Conservation (phyloP, 2,113 vertebrate species). For the Antechinus stuartii region DNA sequence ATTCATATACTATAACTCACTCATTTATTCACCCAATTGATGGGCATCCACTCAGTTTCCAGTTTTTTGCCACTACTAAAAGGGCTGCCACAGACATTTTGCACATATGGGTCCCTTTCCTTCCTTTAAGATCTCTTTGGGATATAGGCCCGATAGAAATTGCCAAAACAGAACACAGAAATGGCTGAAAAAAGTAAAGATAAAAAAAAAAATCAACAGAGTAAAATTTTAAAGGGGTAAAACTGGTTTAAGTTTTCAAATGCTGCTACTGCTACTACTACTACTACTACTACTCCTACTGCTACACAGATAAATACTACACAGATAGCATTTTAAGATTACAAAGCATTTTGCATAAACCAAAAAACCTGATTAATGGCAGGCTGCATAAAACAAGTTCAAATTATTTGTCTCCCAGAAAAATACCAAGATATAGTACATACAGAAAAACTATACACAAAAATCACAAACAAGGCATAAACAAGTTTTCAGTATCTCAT, state of each 20-base stretch:
- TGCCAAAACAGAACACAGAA: background rate
- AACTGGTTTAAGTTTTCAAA: background rate
- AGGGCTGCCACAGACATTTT: no score
- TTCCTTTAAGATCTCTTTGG: no score
- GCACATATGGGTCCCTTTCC: no score
- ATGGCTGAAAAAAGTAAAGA: background rate
- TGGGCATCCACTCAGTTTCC: no score
- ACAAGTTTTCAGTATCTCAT: constrained; percentile 2
- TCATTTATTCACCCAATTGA: no score
- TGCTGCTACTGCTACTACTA: background rate
- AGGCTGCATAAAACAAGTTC: background rate
- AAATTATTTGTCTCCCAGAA: background rate
- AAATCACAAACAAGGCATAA: background rate
- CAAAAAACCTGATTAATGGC: background rate
- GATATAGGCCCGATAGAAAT: no score
- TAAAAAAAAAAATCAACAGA: background rate
- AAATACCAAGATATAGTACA: background rate
- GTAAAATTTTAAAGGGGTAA: background rate
- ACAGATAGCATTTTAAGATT: background rate
- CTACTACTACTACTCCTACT: no score
- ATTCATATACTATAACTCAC: no score
- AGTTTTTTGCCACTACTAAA: no score
- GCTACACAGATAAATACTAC: background rate
- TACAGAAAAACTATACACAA: background rate
- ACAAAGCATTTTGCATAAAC: background rate